These are phyloP conservation scores for Danaus melanippus DNA, from an alignment of 1,140 invertebrate species.

Conservation along the genomic window DNA sequence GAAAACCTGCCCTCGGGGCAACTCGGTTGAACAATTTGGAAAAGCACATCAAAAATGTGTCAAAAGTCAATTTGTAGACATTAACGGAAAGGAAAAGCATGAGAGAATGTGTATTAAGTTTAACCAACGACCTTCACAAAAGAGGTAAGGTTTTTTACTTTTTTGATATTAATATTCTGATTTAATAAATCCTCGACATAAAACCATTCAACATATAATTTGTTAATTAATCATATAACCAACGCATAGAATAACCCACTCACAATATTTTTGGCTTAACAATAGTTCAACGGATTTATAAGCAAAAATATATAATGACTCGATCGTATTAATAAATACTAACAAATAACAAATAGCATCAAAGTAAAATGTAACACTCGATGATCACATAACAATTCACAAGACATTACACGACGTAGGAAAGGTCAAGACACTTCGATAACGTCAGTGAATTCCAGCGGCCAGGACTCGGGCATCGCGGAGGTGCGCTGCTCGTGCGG, in stretches of 20 bases:
- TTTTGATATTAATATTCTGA: not conserved
- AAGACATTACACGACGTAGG: conserved; percentile 37
- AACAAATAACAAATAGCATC: conserved; percentile 4
- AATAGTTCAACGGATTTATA: too few relatives aligned
- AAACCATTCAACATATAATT: too few relatives aligned
- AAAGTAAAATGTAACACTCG: conserved; percentile 8
- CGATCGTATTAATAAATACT: not conserved
- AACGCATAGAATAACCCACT: too few relatives aligned
- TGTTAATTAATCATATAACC: too few relatives aligned
- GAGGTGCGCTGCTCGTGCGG: conserved; percentile 77
- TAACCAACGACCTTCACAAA: conserved; percentile 61
- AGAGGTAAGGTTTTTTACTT: conserved; percentile 46
- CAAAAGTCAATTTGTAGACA: conserved; percentile 54
- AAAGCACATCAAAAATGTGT: conserved; percentile 70
- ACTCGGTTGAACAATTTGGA: conserved; percentile 65
- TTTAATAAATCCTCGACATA: too few relatives aligned
- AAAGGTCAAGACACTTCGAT: conserved; percentile 76
- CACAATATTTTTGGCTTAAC: too few relatives aligned
- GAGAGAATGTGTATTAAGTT: conserved; percentile 68
- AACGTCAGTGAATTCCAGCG: conserved; percentile 84
- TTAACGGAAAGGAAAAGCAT: conserved; percentile 48
- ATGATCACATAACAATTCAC: conserved; percentile 15
- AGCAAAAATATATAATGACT: too few relatives aligned
- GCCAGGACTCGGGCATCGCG: conserved; percentile 84
- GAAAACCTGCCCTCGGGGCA: conserved; percentile 64